These are phyloP conservation scores for Aethes cnicana DNA, from an alignment of 2,888 invertebrate species.

Conservation along the genomic window DNA sequence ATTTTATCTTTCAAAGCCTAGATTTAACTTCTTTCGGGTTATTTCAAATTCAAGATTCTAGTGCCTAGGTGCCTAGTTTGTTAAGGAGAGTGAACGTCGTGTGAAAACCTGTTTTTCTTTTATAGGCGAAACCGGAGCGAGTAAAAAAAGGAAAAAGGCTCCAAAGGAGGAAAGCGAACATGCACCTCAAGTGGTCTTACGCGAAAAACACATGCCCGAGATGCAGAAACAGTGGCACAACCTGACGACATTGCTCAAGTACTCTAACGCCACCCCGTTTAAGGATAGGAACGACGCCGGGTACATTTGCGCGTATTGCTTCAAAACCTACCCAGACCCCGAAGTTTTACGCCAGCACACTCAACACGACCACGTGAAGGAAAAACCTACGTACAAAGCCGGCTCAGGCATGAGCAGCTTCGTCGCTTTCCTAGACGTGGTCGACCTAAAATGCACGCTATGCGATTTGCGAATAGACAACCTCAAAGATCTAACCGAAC, in stretches of 20 bases:
- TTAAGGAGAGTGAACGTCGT: conserved; percentile 48
- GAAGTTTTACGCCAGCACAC: conserved; percentile 59
- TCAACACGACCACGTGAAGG: conserved; percentile 60
- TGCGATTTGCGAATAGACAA: conserved; percentile 58
- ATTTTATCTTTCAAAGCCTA: too few relatives aligned
- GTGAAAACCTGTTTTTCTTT: conserved; percentile 77
- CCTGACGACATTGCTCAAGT: conserved; percentile 63
- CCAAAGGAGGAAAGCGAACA: conserved; percentile 56
- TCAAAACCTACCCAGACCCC: conserved; percentile 64
- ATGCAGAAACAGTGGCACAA: conserved; percentile 77
- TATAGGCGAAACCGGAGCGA: conserved; percentile 71
- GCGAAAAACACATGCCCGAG: conserved; percentile 60
- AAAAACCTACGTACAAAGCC: conserved; percentile 66
- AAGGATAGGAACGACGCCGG: conserved; percentile 73
- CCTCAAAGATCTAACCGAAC: conserved; percentile 55
- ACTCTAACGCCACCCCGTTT: conserved; percentile 72
- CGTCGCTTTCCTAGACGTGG: conserved; percentile 69
- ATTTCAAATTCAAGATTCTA: neutral
- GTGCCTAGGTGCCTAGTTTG: conserved; percentile 4
- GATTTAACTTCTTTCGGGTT: neutral
- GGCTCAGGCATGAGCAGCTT: conserved; percentile 68
- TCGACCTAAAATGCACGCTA: conserved; percentile 65
- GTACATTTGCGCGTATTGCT: conserved; percentile 72
- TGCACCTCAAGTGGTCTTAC: conserved; percentile 46
- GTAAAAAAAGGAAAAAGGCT: conserved; percentile 62